Conservation (phyloP, 1,140 invertebrate genomes). For the Scylla paramamosain region DNA sequence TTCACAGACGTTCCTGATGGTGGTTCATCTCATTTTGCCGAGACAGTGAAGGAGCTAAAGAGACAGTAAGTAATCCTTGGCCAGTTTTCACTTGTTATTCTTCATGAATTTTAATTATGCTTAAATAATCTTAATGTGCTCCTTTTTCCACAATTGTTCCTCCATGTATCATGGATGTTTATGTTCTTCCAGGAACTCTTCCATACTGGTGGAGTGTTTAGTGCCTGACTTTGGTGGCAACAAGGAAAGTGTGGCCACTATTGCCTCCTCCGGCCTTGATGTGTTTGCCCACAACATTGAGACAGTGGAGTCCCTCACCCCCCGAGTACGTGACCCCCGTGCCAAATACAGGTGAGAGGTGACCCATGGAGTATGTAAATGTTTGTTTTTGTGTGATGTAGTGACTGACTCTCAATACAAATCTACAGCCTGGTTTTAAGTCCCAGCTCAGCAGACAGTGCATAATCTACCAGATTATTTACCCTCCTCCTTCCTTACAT, state of each 20-base stretch:
- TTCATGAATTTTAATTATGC: not conserved
- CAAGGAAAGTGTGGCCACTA: constrained; percentile 86
- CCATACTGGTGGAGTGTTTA: constrained; percentile 97
- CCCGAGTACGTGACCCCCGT: constrained; percentile 94
- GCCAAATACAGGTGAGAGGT: constrained; percentile 83
- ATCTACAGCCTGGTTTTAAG: no score
- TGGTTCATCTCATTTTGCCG: constrained; percentile 93
- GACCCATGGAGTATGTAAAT: not conserved
- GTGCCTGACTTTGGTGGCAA: constrained; percentile 98
- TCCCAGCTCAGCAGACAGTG: no score
- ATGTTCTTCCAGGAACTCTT: constrained; percentile 84
- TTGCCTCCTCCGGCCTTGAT: constrained; percentile 92
- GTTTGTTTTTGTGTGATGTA: no score
- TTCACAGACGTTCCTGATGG: constrained; percentile 89
- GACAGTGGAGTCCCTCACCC: constrained; percentile 92
- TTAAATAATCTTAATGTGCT: not conserved
- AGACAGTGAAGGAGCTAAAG: constrained; percentile 89
- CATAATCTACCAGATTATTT: no score
- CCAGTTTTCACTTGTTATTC: no score
- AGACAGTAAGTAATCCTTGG: constrained; percentile 78
- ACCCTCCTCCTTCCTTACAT: no score
- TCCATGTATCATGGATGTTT: not conserved
- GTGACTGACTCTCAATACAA: no score
- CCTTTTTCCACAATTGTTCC: not conserved
- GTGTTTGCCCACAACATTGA: constrained; percentile 99